Evolutionary conservation across 1,140 invertebrate species (phyloP).

Genomic region (Bilobella aurantiaca): DNA sequence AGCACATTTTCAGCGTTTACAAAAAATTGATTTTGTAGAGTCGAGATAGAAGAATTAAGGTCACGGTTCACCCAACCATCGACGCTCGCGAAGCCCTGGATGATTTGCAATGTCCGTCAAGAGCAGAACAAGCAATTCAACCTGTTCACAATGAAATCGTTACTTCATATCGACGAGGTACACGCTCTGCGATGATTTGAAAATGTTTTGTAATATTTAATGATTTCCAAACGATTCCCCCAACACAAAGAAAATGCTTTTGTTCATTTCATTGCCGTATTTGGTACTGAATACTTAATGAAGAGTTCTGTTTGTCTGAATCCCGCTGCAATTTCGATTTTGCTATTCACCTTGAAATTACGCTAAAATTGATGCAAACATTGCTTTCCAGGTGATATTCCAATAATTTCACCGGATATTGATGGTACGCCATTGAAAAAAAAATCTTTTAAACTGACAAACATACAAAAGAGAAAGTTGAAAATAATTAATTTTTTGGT

Average conservation of each 20-base stretch:
- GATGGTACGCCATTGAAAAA: slow-evolving; percentile 40
- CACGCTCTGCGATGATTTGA: slow-evolving; percentile 4
- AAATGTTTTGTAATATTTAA: slow-evolving; percentile 7
- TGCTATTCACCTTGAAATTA: no score
- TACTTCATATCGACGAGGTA: not conserved
- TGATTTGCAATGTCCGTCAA: slow-evolving; percentile 32
- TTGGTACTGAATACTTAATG: no score
- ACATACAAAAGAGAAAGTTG: no score
- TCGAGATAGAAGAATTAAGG: slow-evolving; percentile 29
- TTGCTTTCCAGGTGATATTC: slow-evolving; percentile 58
- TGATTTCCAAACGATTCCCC: no score
- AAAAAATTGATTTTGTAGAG: slow-evolving; percentile 19
- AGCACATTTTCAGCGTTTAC: no score
- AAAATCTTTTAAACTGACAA: no score
- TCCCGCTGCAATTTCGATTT: no score
- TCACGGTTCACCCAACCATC: slow-evolving; percentile 28
- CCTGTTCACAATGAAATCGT: slow-evolving; percentile 36
- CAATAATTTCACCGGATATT: slow-evolving; percentile 52
- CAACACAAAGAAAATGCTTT: no score
- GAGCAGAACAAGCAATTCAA: slow-evolving; percentile 35
- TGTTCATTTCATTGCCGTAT: no score
- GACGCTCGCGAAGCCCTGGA: slow-evolving; percentile 33
- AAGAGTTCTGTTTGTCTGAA: no score
- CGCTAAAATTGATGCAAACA: not conserved
- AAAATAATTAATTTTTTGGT: no score